Conservation (phyloP, 1,140 invertebrate genomes). For the Euura lappo region DNA sequence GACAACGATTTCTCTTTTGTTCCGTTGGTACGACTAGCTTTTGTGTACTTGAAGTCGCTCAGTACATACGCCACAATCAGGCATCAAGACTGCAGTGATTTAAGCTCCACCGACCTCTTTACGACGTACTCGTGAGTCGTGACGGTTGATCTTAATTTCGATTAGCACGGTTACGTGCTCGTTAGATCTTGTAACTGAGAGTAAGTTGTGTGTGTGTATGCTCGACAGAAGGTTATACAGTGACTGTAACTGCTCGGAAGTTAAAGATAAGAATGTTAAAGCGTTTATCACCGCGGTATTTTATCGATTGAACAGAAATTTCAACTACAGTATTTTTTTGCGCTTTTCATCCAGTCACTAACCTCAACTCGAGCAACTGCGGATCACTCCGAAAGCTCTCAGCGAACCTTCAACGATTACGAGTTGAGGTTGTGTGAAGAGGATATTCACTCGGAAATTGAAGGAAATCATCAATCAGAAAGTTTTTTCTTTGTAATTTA, state of each 20-base stretch:
- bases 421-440: too few species aligned
- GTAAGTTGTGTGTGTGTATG: background rate
- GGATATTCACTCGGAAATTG: too few species aligned
- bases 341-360: too few species aligned
- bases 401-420: too few species aligned
- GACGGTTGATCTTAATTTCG: background rate
- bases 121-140: background rate
- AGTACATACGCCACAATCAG: background rate
- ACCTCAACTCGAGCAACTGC: background rate
- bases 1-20: too few species aligned
- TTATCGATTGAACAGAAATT: background rate
- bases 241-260: background rate
- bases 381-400: conserved; percentile 1
- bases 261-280: background rate
- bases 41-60: too few species aligned
- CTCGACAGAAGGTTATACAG: background rate
- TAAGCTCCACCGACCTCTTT: background rate
- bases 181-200: background rate
- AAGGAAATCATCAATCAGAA: too few species aligned
- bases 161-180: background rate
- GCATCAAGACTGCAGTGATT: background rate
- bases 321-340: background rate
- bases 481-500: too few species aligned
- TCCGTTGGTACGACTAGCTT: too few species aligned
- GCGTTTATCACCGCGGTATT: background rate